Conservation (phyloP, 2,888 invertebrate species). For the Abscondita cerata region DNA sequence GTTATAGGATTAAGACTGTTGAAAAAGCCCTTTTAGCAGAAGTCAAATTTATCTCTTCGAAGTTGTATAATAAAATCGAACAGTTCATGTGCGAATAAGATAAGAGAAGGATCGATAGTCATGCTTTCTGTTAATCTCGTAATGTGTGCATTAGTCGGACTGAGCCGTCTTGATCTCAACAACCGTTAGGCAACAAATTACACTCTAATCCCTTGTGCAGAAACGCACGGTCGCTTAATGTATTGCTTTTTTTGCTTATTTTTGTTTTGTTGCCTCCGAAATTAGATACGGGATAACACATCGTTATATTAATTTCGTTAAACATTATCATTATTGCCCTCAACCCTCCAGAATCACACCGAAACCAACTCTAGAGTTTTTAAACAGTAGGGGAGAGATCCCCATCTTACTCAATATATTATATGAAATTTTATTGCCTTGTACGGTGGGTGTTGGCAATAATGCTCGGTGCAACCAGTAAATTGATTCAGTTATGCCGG, state of each 20-base stretch:
- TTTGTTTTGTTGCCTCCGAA: not conserved
- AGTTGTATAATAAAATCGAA: conserved; percentile 44
- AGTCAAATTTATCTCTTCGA: conserved; percentile 30
- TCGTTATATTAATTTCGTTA: conserved; percentile 12
- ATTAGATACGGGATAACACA: not conserved
- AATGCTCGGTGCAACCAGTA: conserved; percentile 55
- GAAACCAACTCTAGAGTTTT: conserved; percentile 26
- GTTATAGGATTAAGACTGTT: not conserved
- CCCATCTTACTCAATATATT: conserved; percentile 56
- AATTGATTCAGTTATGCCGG: conserved; percentile 55
- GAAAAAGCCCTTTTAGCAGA: conserved; percentile 1
- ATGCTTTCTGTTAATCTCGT: conserved; percentile 48
- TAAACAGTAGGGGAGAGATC: conserved; percentile 22
- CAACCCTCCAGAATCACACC: conserved; percentile 14
- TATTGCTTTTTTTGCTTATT: not conserved
- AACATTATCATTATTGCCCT: not conserved
- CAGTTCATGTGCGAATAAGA: conserved; percentile 55
- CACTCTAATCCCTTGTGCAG: conserved; percentile 40
- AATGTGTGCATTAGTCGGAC: conserved; percentile 44
- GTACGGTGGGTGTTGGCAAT: conserved; percentile 54
- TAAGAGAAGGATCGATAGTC: conserved; percentile 54
- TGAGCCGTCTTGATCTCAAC: conserved; percentile 44
- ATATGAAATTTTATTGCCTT: conserved; percentile 60
- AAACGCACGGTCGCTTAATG: conserved; percentile 18
- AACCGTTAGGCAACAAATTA: conserved; percentile 48